Evolutionary conservation across 2,113 vertebrate species (phyloP).

Genomic region (Mirounga angustirostris): DNA sequence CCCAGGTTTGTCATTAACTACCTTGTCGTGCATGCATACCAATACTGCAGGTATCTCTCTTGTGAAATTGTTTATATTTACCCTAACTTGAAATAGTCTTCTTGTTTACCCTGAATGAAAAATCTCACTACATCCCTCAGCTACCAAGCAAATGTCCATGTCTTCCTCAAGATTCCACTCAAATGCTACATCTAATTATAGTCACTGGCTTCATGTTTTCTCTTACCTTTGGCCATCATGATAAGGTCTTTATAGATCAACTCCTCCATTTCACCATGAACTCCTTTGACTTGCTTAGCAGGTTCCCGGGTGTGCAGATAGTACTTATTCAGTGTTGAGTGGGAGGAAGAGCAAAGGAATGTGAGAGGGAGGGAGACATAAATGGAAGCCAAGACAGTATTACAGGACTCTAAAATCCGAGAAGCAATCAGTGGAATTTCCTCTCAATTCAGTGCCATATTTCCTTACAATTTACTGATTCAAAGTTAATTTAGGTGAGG

Average conservation of each 20-base stretch:
- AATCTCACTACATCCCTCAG: background rate
- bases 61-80: background rate
- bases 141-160: background rate
- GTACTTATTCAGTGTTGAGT: background rate
- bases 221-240: background rate
- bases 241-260: background rate
- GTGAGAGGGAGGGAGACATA: background rate
- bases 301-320: background rate
- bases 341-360: background rate
- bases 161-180: background rate
- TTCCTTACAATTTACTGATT: background rate
- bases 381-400: background rate
- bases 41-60: background rate
- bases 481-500: background rate
- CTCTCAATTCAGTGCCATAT: background rate
- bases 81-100: background rate
- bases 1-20: background rate
- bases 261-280: background rate
- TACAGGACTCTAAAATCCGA: background rate
- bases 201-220: background rate
- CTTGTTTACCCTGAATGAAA: background rate
- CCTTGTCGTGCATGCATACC: background rate
- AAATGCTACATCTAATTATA: background rate
- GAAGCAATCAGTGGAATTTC: background rate
- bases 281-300: background rate